Conservation (phyloP, 2,888 invertebrate genomes). For the Torymus auratus region DNA sequence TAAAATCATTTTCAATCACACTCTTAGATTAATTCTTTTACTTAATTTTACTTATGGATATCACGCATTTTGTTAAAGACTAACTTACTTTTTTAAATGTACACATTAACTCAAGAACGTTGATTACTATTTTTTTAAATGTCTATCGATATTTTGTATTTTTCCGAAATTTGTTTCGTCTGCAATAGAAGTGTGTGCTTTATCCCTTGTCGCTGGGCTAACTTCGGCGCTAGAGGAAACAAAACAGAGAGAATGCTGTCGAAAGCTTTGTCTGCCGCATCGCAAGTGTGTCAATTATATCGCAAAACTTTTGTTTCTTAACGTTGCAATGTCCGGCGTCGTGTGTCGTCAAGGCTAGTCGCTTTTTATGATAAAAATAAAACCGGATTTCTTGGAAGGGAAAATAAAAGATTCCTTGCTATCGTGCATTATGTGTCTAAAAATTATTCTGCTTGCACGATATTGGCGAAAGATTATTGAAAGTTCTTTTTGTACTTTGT, state of each 20-base stretch:
- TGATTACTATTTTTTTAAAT: not conserved
- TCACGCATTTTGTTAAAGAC: too few relatives aligned
- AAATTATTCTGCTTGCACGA: constrained; percentile 10
- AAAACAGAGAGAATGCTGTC: not conserved
- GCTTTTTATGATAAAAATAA: constrained; percentile 21
- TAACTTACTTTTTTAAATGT: not conserved
- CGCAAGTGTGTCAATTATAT: constrained; percentile 43
- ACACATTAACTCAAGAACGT: not conserved
- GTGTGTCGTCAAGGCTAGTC: constrained; percentile 16
- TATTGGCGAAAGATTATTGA: not conserved
- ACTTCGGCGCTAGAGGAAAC: not conserved
- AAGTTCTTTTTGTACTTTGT: constrained; percentile 19
- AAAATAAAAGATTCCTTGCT: constrained; percentile 20
- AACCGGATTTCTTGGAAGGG: constrained; percentile 11
- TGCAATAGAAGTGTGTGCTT: too few relatives aligned
- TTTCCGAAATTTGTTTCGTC: too few relatives aligned
- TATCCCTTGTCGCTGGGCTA: not conserved
- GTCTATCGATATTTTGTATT: not conserved
- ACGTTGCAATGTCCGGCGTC: constrained; percentile 5
- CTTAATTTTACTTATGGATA: too few relatives aligned
- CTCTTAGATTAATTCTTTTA: too few relatives aligned
- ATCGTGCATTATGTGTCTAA: constrained; percentile 3
- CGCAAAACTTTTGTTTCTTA: constrained; percentile 10
- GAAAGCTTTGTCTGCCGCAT: constrained; percentile 38
- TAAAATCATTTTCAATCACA: too few relatives aligned